Base-by-base conservation (phyloP, 2,888 invertebrate genomes). In the Brachypterus glaber region DNA sequence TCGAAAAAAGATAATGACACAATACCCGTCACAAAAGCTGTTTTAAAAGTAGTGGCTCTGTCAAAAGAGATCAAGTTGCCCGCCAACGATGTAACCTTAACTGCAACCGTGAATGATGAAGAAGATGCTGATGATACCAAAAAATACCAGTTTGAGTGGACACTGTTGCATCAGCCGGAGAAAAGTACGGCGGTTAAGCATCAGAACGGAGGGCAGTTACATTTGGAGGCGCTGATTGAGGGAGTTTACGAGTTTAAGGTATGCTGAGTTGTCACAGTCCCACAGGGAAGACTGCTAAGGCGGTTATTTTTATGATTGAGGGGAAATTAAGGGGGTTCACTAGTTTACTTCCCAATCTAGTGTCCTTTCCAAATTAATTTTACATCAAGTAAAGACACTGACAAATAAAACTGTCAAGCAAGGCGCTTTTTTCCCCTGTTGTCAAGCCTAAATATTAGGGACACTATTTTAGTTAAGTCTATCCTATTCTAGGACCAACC, bases 91-190 rank as follows among this genome's bases (percentile, higher is more conserved):
- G 87, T 84, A 1, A 84, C 82, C 1, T 66, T 93, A 37, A 80
- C 82, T 7, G 92, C 88, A 0, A 85, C 78, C 57, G 86, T 86
- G 2, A 27, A 5, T 5, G 4, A 9, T 4, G 27, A 27, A 13
- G 27, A 27, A 11, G 27, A 27, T 4, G 87, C 88, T 15, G 51
- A 51, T 4, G 82, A 84, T 54, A 73, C 77, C 43, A 79, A 78
- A 54, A 82, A 81, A 57, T 93, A 89, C 60, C 84, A 81, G 54
- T 93, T 89, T 64, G 81, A 82, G 16, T 95, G 93, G 93, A 84
- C 80, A 12, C 70, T 92, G 17, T 73, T 91, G 40, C 80, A 82
- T 40, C 85, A 88, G 57, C 91, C 91, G 0, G 82, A 82, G 47
- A 83, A 82, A n/a, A 64, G 64, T 45, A 69, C 74, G 47, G 72